Conservation (phyloP, 2,113 vertebrate genomes). For the Excalfactoria chinensis region DNA sequence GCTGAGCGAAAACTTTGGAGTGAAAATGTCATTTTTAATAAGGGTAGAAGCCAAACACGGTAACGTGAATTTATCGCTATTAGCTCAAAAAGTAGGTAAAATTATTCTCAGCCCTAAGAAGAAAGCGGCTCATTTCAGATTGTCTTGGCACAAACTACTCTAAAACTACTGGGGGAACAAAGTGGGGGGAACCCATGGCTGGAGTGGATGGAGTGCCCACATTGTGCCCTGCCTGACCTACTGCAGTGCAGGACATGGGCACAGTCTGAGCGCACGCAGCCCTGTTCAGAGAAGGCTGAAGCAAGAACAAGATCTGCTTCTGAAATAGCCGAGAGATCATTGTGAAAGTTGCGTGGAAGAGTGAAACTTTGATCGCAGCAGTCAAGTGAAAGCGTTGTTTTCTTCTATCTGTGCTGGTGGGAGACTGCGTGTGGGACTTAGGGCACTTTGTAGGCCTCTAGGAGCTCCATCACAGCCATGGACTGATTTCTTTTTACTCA, state of each 20-base stretch:
- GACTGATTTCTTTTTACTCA: neutral
- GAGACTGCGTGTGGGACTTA: neutral
- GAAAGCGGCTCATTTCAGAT: neutral
- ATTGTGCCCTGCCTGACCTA: neutral
- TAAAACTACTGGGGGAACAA: neutral
- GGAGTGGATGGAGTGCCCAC: neutral
- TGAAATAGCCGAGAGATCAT: constrained; percentile 27
- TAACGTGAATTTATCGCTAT: neutral
- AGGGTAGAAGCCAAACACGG: neutral
- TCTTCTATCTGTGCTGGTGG: neutral
- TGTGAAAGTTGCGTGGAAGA: constrained; percentile 26
- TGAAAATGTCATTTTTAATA: neutral
- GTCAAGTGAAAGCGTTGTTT: neutral
- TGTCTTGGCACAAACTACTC: neutral
- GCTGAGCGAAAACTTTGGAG: neutral
- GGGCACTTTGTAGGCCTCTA: neutral
- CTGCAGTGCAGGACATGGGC: neutral
- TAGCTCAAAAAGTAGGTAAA: neutral
- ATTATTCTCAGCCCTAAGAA: neutral
- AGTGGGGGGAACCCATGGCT: too few species aligned
- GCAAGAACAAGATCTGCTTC: constrained; percentile 34
- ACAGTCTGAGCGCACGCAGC: neutral
- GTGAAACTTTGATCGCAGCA: neutral
- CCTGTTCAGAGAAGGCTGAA: neutral
- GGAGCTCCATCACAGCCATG: neutral